Evolutionary conservation across 2,797 vertebrate species (phyloP), one percentile per base, ranked within the genome.

Genomic region (Brachyalestes nurse): DNA sequence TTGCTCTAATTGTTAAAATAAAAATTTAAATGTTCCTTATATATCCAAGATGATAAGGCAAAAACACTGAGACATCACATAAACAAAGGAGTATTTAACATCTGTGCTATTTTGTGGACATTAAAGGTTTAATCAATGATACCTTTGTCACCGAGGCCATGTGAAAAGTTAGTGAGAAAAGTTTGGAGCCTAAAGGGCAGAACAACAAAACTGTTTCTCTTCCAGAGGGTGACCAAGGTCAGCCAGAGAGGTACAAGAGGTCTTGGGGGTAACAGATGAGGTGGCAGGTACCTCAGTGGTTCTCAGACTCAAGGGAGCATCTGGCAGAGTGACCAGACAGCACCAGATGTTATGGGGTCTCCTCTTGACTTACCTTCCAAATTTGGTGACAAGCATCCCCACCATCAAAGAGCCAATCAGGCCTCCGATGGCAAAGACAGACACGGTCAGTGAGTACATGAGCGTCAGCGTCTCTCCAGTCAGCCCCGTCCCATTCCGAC

Each of bases 381-480:
- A 97, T 61, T 57, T 94, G 13, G 95, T 92, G 79, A 97, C 96
- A 82, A 97, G 91, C 71, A 92, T 70, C 66, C 96, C 96, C 25
- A 97, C 96, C 0, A 95, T 85, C 76, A 97, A 80, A 0, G 96
- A 96, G 13, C 97, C 97, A 86, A 95, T 10, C 78, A 97, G 88
- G 69, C 97, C 95, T 0, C 97, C 96, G 66, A 97, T 91, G 8
- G 96, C 96, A 0, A 97, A 97, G 88, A 96, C 81, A 3, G 97
- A 96, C 79, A 97, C 95, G 0, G 96, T 97, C 82, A 96, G 92
- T 0, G 96, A 96, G 82, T 97, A 97, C 91, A 97, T 94, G 23
- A 97, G 91, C 6, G 95, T 96, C 69, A 95, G 86, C 2, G 84
- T 83, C 0, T 91, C 90, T 0, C 83, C 88, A 0, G 80, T 91